A percentile compares a stretch with the other conserved stretches of the same genome.
Conservation (phyloP, 2,888 invertebrate species). For the Nyleta sp. region DNA sequence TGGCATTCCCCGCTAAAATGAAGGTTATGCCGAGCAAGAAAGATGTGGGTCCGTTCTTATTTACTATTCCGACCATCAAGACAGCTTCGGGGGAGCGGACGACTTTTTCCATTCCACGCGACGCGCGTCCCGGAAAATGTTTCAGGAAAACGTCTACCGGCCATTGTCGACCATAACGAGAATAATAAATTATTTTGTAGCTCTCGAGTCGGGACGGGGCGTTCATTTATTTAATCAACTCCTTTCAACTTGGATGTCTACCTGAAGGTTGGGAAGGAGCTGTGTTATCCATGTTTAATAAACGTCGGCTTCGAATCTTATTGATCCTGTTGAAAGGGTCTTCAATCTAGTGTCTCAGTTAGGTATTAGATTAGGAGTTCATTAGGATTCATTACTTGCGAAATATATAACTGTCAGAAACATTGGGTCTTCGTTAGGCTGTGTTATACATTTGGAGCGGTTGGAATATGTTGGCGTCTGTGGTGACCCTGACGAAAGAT, state of each 20-base stretch:
- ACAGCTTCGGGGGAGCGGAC: conserved; percentile 26
- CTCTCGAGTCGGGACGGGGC: conserved; percentile 16
- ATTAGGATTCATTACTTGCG: not conserved
- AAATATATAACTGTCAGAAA: too few species aligned
- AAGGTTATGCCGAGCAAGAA: conserved; percentile 73
- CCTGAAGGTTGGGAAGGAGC: conserved; percentile 1
- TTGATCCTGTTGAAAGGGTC: conserved; percentile 9
- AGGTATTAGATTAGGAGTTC: conserved; percentile 1
- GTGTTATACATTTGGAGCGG: too few species aligned
- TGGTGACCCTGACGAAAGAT: too few species aligned
- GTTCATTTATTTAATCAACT: conserved; percentile 55
- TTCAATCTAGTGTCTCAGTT: not conserved
- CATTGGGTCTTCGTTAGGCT: too few species aligned
- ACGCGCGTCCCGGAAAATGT: conserved; percentile 41
- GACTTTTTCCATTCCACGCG: conserved; percentile 45
- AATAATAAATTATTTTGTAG: conserved; percentile 62
- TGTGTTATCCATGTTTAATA: conserved; percentile 30
- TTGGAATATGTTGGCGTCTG: too few species aligned
- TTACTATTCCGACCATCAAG: conserved; percentile 71
- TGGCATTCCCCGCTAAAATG: conserved; percentile 74
- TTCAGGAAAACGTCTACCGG: conserved; percentile 41
- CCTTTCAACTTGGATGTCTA: conserved; percentile 36
- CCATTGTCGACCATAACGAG: conserved; percentile 59
- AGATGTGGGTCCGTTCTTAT: conserved; percentile 74
- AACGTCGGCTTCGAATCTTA: conserved; percentile 5